phyloP scores from a whole-genome alignment of 2,113 vertebrate genomes.

The Etheostoma cragini region DNA sequence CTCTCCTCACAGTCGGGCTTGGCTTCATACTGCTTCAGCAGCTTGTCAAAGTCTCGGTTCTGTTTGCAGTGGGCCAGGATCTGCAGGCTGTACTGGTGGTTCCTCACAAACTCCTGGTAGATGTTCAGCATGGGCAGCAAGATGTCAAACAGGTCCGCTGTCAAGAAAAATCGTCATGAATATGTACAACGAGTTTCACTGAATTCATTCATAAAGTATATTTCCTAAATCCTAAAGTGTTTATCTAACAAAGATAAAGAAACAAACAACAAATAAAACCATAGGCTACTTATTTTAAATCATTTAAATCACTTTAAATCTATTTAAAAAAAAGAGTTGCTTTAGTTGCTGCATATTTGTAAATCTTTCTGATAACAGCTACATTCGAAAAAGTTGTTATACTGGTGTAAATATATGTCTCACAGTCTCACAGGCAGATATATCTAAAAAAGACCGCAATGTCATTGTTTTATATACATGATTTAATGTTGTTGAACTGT shows the following conservation, averaged over 20 bases:
- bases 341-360: background rate
- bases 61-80: slow-evolving; percentile 99
- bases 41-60: slow-evolving; percentile 98
- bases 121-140: slow-evolving; percentile 99
- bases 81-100: slow-evolving; percentile 99
- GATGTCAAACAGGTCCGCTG: slow-evolving; percentile 98
- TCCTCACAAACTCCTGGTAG: slow-evolving; percentile 99
- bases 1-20: slow-evolving; percentile 98
- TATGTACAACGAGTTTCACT: background rate
- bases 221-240: background rate
- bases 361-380: background rate
- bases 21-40: slow-evolving; percentile 97
- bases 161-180: background rate
- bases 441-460: no score
- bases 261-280: background rate
- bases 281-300: background rate
- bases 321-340: background rate
- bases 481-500: background rate
- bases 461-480: no score
- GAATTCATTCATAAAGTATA: background rate
- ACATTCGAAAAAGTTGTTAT: background rate
- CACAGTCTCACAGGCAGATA: no score
- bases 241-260: background rate
- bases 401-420: no score
- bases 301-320: no score